Evolutionary conservation across 2,113 vertebrate species (phyloP).

Genomic region (Trematomus loennbergii): DNA sequence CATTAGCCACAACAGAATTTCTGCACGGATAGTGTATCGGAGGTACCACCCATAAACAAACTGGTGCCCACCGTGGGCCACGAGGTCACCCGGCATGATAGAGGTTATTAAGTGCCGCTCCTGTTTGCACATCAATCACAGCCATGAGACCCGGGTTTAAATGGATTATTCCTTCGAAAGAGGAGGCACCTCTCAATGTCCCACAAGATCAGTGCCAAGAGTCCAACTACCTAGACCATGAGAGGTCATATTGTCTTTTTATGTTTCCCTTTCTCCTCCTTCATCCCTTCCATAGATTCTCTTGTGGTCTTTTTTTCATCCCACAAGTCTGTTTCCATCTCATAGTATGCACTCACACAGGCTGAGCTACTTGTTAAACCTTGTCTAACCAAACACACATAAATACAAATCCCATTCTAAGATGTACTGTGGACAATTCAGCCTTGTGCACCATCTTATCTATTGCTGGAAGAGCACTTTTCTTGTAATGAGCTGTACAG

Average conservation of each 20-base stretch:
- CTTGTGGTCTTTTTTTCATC: slow-evolving; percentile 18
- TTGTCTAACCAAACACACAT: slow-evolving; percentile 6
- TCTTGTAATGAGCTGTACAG: slow-evolving; percentile 53
- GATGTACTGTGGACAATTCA: slow-evolving; percentile 35
- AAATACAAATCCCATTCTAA: slow-evolving; percentile 46
- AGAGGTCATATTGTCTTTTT: slow-evolving; percentile 67
- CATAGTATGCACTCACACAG: background rate
- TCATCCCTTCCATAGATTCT: slow-evolving; percentile 31
- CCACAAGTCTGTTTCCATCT: slow-evolving; percentile 3
- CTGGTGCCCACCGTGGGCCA: slow-evolving; percentile 67
- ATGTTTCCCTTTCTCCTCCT: slow-evolving; percentile 34
- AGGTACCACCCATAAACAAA: slow-evolving; percentile 90
- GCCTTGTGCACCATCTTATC: slow-evolving; percentile 31
- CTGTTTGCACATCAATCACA: slow-evolving; percentile 80
- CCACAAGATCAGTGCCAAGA: slow-evolving; percentile 78
- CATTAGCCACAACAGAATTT: slow-evolving; percentile 86
- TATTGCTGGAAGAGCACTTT: slow-evolving; percentile 41
- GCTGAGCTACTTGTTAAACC: slow-evolving; percentile 20
- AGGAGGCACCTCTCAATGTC: slow-evolving; percentile 71
- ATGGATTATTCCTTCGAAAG: slow-evolving; percentile 77
- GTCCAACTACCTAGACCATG: slow-evolving; percentile 57
- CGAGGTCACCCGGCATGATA: slow-evolving; percentile 77
- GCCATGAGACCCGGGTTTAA: slow-evolving; percentile 70
- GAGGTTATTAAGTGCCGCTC: slow-evolving; percentile 83
- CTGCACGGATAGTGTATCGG: slow-evolving; percentile 83